phyloP scores from a whole-genome alignment of 1,140 invertebrate genomes.

The Calephelis virginiensis region DNA sequence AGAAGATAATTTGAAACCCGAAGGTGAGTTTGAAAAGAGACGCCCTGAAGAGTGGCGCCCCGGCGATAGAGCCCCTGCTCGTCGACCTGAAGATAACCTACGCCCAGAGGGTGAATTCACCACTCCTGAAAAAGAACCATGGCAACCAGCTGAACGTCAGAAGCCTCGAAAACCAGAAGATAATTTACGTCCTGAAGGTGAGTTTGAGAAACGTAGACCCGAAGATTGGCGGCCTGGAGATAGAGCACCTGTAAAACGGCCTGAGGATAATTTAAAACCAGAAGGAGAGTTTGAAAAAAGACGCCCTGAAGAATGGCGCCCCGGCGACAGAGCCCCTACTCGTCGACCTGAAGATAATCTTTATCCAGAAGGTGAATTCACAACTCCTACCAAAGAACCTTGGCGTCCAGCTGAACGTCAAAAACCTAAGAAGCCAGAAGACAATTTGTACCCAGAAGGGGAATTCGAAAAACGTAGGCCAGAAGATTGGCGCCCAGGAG shows the following conservation, averaged over 20 bases:
- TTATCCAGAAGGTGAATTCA: conserved; percentile 80
- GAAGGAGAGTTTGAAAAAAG: conserved; percentile 81
- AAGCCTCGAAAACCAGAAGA: conserved; percentile 49
- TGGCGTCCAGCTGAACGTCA: conserved; percentile 72
- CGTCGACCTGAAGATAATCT: conserved; percentile 79
- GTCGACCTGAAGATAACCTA: conserved; percentile 80
- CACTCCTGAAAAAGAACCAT: conserved; percentile 63
- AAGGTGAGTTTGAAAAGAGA: conserved; percentile 80
- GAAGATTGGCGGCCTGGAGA: conserved; percentile 78
- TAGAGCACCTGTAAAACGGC: conserved; percentile 76
- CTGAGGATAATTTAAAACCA: conserved; percentile 79
- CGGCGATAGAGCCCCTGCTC: conserved; percentile 77
- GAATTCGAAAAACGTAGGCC: conserved; percentile 68
- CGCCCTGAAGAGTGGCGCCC: conserved; percentile 69
- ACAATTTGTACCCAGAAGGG: conserved; percentile 81
- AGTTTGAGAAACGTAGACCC: conserved; percentile 60
- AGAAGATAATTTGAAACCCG: conserved; percentile 79
- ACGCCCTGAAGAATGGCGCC: conserved; percentile 65
- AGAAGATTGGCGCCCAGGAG: too few relatives aligned
- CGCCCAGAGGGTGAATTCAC: conserved; percentile 81
- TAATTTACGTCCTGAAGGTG: conserved; percentile 64
- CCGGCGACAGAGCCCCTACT: conserved; percentile 76
- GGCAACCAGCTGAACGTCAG: conserved; percentile 70
- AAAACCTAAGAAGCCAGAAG: conserved; percentile 78
- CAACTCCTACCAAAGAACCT: conserved; percentile 64